These are phyloP conservation scores for Notodonta ziczac DNA, from an alignment of 2,888 invertebrate genomes.

Conservation along the genomic window DNA sequence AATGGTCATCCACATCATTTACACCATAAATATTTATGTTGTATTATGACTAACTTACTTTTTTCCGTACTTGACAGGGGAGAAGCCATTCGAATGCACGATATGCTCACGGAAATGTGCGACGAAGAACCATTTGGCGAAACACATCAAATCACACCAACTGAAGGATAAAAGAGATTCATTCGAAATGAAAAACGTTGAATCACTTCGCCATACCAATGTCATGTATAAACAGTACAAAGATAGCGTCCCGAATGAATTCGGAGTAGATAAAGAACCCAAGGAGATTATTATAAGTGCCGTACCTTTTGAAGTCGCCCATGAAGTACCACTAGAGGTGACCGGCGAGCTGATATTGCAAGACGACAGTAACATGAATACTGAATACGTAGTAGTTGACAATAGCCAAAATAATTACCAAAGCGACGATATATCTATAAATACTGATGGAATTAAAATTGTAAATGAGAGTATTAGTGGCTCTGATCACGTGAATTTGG, in stretches of 20 bases:
- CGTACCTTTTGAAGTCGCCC: slow-evolving; percentile 27
- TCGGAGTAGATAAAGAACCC: not conserved
- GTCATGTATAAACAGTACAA: slow-evolving; percentile 4
- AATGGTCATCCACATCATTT: too few species aligned
- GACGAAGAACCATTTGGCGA: slow-evolving; percentile 63
- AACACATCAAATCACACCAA: slow-evolving; percentile 62
- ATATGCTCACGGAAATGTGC: slow-evolving; percentile 59
- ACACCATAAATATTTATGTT: too few species aligned
- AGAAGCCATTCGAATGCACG: slow-evolving; percentile 71
- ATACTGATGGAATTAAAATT: slow-evolving; percentile 37
- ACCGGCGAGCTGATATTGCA: slow-evolving; percentile 58
- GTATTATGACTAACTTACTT: too few species aligned
- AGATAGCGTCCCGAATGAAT: not conserved
- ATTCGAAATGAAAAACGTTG: not conserved
- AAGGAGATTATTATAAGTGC: slow-evolving; percentile 23
- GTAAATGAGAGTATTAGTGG: slow-evolving; percentile 43
- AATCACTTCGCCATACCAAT: not conserved
- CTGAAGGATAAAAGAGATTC: slow-evolving; percentile 49
- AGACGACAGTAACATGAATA: slow-evolving; percentile 53
- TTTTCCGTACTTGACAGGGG: slow-evolving; percentile 52
- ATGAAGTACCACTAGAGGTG: slow-evolving; percentile 57
- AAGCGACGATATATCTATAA: slow-evolving; percentile 39
- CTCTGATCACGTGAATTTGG: slow-evolving; percentile 54
- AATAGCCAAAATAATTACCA: slow-evolving; percentile 40
- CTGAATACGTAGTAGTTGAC: slow-evolving; percentile 57